Conservation (phyloP, 2,797 vertebrate species). For the Malacoctenus gilli region DNA sequence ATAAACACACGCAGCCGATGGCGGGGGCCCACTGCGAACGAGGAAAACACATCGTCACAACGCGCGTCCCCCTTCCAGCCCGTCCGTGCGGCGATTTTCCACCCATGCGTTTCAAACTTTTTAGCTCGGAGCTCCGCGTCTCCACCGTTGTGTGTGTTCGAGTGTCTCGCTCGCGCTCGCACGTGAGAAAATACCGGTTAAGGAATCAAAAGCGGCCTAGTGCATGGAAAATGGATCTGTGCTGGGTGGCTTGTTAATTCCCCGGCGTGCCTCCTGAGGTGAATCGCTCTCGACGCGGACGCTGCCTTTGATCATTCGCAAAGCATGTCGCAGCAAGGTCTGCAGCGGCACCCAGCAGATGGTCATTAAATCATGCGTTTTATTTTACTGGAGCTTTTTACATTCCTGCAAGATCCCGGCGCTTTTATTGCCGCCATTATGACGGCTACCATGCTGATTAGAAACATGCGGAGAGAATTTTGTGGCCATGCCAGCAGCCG, state of each 20-base stretch:
- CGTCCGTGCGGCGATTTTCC: slow-evolving; percentile 43
- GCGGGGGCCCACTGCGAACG: slow-evolving; percentile 12
- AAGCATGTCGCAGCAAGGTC: slow-evolving; percentile 71
- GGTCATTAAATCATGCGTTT: slow-evolving; percentile 82
- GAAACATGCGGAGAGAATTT: slow-evolving; percentile 63
- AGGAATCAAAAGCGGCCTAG: slow-evolving; percentile 56
- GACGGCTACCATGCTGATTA: slow-evolving; percentile 65
- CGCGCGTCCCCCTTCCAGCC: slow-evolving; percentile 40
- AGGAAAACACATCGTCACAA: slow-evolving; percentile 34
- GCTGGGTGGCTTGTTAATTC: slow-evolving; percentile 71
- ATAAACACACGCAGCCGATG: slow-evolving; percentile 61
- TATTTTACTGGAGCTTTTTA: slow-evolving; percentile 80
- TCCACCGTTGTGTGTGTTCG: slow-evolving; percentile 18
- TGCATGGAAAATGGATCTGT: slow-evolving; percentile 64
- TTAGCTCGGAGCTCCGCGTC: slow-evolving; percentile 31
- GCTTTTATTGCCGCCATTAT: slow-evolving; percentile 78
- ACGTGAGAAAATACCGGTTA: slow-evolving; percentile 39
- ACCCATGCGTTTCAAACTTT: slow-evolving; percentile 61
- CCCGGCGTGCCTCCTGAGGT: slow-evolving; percentile 66
- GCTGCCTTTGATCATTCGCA: slow-evolving; percentile 78
- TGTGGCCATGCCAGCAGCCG: slow-evolving; percentile 31
- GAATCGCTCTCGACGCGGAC: slow-evolving; percentile 66
- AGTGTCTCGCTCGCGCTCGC: slow-evolving; percentile 31
- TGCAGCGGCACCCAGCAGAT: slow-evolving; percentile 77
- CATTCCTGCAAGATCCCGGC: slow-evolving; percentile 74